phyloP scores from a whole-genome alignment of 1,140 invertebrate genomes.

The Popillia japonica region DNA sequence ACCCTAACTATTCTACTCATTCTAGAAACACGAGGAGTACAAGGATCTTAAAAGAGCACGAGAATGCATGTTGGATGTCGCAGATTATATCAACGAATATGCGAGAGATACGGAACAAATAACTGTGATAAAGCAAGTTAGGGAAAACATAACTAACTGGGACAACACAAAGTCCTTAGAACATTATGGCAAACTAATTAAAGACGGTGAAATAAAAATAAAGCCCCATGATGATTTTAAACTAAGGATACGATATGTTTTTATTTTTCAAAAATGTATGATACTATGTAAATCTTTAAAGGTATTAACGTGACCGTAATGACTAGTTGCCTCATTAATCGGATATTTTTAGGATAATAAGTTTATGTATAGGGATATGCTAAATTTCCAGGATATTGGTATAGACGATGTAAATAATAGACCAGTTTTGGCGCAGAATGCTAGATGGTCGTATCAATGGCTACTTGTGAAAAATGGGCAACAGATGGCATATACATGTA shows the following conservation, averaged over 20 bases:
- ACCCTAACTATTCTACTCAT: background rate
- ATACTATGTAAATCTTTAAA: conserved; percentile 86
- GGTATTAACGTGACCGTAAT: background rate
- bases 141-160: conserved; percentile 83
- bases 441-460: conserved; percentile 83
- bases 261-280: conserved; percentile 96
- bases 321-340: background rate
- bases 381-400: conserved; percentile 85
- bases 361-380: conserved; percentile 88
- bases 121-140: conserved; percentile 87
- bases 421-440: conserved; percentile 71
- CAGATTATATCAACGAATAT: conserved; percentile 98
- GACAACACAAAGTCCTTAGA: conserved; percentile 67
- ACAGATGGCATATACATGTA: conserved; percentile 87
- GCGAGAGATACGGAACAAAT: conserved; percentile 95
- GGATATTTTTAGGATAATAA: conserved; percentile 77
- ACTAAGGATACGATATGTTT: conserved; percentile 87
- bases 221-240: conserved; percentile 90
- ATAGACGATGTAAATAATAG: conserved; percentile 80
- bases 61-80: conserved; percentile 96
- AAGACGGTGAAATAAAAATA: conserved; percentile 93
- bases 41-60: conserved; percentile 85
- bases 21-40: conserved; percentile 82
- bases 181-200: conserved; percentile 89
- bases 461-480: conserved; percentile 84